A percentile compares a stretch with the other conserved stretches of the same genome.
Evolutionary conservation across 2,888 invertebrate species (phyloP).

Genomic region (Odontocolon sp.): DNA sequence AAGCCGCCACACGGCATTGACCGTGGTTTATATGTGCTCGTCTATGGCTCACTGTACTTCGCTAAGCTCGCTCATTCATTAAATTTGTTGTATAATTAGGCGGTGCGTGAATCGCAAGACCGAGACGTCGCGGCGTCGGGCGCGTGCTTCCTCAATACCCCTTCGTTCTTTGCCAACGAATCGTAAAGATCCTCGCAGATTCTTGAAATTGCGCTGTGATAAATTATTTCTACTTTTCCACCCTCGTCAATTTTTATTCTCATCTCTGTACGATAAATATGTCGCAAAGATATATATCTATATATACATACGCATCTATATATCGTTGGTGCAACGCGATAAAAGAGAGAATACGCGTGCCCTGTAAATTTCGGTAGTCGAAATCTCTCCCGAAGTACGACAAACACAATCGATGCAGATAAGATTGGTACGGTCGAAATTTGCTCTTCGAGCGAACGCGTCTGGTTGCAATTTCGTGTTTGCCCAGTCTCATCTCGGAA

Average conservation of each 20-base stretch:
- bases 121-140: slow-evolving; percentile 58
- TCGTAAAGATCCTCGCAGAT: slow-evolving; percentile 58
- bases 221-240: slow-evolving; percentile 55
- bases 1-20: slow-evolving; percentile 80
- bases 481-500: too few relatives aligned
- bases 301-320: too few relatives aligned
- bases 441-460: not conserved
- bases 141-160: slow-evolving; percentile 54
- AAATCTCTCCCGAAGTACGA: too few relatives aligned
- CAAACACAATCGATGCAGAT: not conserved
- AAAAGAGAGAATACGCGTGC: too few relatives aligned
- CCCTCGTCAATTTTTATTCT: slow-evolving; percentile 5
- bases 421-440: not conserved
- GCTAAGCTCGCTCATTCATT: slow-evolving; percentile 79
- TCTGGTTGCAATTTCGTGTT: not conserved
- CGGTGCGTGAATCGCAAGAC: slow-evolving; percentile 64
- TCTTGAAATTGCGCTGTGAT: slow-evolving; percentile 60
- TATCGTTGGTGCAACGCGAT: not conserved
- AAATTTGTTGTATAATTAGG: slow-evolving; percentile 80
- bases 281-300: not conserved
- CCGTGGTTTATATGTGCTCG: slow-evolving; percentile 79
- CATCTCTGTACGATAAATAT: not conserved
- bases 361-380: too few relatives aligned
- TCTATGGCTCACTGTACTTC: slow-evolving; percentile 78
- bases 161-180: slow-evolving; percentile 63